These are phyloP conservation scores for Cynoglossus semilaevis DNA, from an alignment of 2,113 vertebrate species.

Conservation along the genomic window DNA sequence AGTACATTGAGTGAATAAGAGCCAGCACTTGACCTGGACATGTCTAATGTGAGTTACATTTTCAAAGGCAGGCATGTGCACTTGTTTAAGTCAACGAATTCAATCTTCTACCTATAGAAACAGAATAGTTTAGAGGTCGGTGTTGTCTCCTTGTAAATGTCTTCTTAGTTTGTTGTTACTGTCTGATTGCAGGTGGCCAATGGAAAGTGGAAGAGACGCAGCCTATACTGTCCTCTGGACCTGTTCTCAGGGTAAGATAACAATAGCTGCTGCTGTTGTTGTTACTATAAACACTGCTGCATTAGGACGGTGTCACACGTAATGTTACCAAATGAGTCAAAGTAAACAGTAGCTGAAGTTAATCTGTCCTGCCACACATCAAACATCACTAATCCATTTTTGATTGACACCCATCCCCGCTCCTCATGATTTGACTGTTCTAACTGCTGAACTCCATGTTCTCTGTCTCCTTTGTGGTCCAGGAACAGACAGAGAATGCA, in stretches of 20 bases:
- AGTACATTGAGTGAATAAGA: no score
- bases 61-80: no score
- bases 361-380: no score
- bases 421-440: neutral
- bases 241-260: conserved; percentile 94
- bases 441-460: neutral
- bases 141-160: neutral
- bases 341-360: neutral
- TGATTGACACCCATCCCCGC: neutral
- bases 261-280: neutral
- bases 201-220: conserved; percentile 93
- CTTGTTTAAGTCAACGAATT: no score
- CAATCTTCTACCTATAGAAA: no score
- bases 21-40: no score
- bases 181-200: conserved; percentile 82
- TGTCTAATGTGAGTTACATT: no score
- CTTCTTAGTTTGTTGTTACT: no score
- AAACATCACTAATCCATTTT: no score
- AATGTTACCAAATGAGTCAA: neutral
- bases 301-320: neutral
- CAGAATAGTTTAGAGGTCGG: neutral
- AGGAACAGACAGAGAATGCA: conserved; percentile 97
- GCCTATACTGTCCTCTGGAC: conserved; percentile 94
- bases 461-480: conserved; percentile 3
- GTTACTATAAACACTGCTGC: neutral